Evolutionary conservation across 2,888 invertebrate species (phyloP).

Genomic region (Steinernema carpocapsae): DNA sequence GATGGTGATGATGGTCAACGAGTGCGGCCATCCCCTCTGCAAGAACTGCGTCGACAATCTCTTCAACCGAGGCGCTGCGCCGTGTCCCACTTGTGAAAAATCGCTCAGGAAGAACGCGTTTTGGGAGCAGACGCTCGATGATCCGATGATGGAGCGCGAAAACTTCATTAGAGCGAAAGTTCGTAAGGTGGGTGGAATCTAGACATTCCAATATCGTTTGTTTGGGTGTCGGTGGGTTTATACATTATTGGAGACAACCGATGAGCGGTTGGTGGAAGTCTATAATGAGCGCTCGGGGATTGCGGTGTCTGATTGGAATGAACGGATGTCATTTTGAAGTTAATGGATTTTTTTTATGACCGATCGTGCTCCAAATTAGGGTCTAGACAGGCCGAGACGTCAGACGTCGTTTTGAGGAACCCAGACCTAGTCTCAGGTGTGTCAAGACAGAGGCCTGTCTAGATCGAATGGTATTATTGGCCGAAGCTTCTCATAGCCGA

Average conservation of each 20-base stretch:
- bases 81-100: constrained; percentile 85
- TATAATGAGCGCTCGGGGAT: no score
- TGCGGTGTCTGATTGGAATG: no score
- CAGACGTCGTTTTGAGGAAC: no score
- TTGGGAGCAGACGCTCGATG: constrained; percentile 92
- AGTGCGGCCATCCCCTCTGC: constrained; percentile 95
- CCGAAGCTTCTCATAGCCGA: no score
- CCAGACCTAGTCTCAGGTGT: no score
- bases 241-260: no score
- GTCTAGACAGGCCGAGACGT: no score
- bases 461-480: no score
- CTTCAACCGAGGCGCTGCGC: constrained; percentile 93
- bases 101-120: constrained; percentile 87
- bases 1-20: constrained; percentile 93
- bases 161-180: constrained; percentile 89
- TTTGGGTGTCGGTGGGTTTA: no score
- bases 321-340: neutral
- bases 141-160: constrained; percentile 94
- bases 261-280: no score
- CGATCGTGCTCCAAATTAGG: neutral
- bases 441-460: no score
- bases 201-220: no score
- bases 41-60: constrained; percentile 95
- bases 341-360: neutral
- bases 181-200: constrained; percentile 71